Base-by-base conservation (phyloP, 1,140 invertebrate species). In the Trichomalopsis sarcophagae region DNA sequence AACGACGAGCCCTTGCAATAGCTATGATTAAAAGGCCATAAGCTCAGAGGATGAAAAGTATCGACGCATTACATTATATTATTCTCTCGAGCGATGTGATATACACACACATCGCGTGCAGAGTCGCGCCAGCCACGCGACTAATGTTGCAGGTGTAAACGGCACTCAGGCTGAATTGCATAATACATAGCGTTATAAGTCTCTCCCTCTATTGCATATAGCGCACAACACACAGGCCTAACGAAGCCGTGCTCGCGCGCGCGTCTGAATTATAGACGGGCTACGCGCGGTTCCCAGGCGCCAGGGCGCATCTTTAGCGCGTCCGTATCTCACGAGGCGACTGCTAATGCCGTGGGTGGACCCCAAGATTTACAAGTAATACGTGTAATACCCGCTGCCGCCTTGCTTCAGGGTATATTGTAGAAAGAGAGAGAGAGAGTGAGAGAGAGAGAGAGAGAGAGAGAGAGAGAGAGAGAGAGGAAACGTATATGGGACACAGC, bases 291-390 rank as follows among this genome's bases (percentile, higher is more conserved):
- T 62, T 62, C 55, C 55, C 55, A 78, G 76, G n/a, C 44, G 76
- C 40, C 11, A 23, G 10, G 30, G 33, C 74, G 74, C 74, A 40
- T 40, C 40, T 76, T 76, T 44, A 40, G 33, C 76, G 23, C 44
- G 36, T 50, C 40, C 27, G 76, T 78, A 55, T 78, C 76, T 47
- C 76, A 55, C 74, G 74, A 40, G 33, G 33, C 74, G 36, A 76
- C 74, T 76, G 74, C 36, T 76, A 76, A 47, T 17, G 33, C 17
- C 75, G 87, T 87, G 47, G 84, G 86, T 88, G 86, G 86, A 87
- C 87, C 80, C 77, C 82, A 75, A 88, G 86, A 69, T 66, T 33
- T 71, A 44, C 68, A 66, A 73, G 78, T 84, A 80, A 84, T 80
- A 84, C 78, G 69, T 76, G 83, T 62, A 62, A 62, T 62, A n/a